Base-by-base conservation (phyloP, 2,113 vertebrate species). In the Amphiprion ocellaris region DNA sequence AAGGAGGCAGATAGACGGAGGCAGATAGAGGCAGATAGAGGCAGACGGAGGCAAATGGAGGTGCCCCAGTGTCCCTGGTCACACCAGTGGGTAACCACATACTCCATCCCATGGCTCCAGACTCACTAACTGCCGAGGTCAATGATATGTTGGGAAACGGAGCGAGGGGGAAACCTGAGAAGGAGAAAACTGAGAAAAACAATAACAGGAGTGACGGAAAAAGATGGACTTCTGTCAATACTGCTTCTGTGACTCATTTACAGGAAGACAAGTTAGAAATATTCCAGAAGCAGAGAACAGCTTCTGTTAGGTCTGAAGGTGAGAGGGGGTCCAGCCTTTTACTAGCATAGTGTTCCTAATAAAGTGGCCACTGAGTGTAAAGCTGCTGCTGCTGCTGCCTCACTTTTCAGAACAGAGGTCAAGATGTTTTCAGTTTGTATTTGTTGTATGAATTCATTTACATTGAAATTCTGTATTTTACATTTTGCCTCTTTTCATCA, bases 131-230 rank as follows among this genome's bases (percentile, higher is more conserved):
- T 33, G 26, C 50, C 6, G 19, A 66, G 76, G 47, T 75, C 90
- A 93, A 92, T 93, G 89, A 93, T 92, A 94, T 90, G 93, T 92
- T 92, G 87, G 82, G 83, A 91, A 90, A 87, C 63, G 33, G 64
- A 68, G 83, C 65, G 83, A 87, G 84, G 83, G 87, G 87, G 90
- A 90, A 93, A 94, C 86, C 77, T 89, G 91, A 94, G 91, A 91
- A 72, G 83, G 84, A 90, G 82, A 89, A 84, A 77, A 82, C 53
- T 81, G 71, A 71, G 84, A 89, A 88, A 85, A 86, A 90, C 77
- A 89, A 92, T 85, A 92, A 91, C 86, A 88, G 91, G 76, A 81
- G 79, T 39, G 58, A 82, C 66, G 59, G 82, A 77, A 85, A 87
- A 85, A 71, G 65, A 71, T 49, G 68, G 52, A 52, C n/a, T 10